Evolutionary conservation across 2,113 vertebrate species (phyloP).

Genomic region (Mungos mungo): DNA sequence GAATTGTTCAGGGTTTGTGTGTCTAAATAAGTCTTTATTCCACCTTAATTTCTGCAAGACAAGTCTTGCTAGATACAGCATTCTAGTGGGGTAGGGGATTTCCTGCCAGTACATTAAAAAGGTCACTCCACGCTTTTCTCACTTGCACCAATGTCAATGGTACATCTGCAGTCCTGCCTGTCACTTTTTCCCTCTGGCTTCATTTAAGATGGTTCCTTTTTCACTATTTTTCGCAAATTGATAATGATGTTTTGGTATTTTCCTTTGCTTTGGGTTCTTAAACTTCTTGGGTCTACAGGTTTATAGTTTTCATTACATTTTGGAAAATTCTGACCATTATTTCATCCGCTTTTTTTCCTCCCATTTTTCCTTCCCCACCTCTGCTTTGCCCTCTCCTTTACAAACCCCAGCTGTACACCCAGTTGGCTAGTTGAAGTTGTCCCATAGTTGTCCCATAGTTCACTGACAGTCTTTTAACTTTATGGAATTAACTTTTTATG

Average conservation of each 20-base stretch:
- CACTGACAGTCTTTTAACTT: neutral
- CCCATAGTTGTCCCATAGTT: rapidly evolving
- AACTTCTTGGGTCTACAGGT: neutral
- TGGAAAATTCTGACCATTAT: neutral
- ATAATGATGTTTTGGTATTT: neutral
- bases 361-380: neutral
- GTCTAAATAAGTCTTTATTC: neutral
- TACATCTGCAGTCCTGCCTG: neutral
- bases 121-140: rapidly evolving
- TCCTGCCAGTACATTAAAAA: neutral
- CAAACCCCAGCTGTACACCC: neutral
- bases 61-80: neutral
- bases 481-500: neutral
- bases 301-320: neutral
- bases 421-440: too few relatives aligned
- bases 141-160: neutral
- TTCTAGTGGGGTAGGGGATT: neutral
- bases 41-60: neutral
- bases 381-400: neutral
- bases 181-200: neutral
- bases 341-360: neutral
- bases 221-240: neutral
- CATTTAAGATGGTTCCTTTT: neutral
- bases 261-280: neutral
- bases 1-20: neutral